A percentile compares a stretch with the other conserved stretches of the same genome.
phyloP scores from a whole-genome alignment of 2,888 invertebrate species.

The Plebejus argus region DNA sequence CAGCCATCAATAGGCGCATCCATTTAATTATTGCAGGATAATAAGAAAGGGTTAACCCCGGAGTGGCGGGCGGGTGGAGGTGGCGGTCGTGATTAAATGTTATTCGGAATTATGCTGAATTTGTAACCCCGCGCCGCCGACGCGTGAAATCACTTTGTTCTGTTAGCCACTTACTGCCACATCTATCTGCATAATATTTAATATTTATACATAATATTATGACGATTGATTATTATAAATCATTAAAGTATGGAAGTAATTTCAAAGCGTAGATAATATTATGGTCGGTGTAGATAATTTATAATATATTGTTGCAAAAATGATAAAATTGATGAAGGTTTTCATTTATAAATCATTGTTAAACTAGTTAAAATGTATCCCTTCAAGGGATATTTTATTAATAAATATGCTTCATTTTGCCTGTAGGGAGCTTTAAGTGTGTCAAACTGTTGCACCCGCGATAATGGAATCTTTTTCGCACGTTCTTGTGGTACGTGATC shows the following conservation, averaged over 20 bases:
- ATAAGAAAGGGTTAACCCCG: conserved; percentile 56
- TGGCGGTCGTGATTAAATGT: conserved; percentile 65
- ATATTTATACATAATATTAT: no score
- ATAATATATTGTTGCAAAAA: no score
- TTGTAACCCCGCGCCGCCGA: conserved; percentile 60
- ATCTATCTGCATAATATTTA: background rate
- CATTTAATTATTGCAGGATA: conserved; percentile 66
- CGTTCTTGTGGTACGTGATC: no score
- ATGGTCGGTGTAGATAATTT: no score
- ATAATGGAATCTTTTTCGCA: no score
- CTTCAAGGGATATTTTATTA: no score
- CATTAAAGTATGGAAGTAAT: background rate
- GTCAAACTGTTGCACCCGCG: no score
- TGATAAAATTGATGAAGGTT: no score
- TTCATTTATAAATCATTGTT: no score
- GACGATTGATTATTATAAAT: background rate
- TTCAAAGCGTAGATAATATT: background rate
- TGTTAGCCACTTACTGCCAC: conserved; percentile 59
- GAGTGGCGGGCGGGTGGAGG: conserved; percentile 55
- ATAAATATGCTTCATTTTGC: no score
- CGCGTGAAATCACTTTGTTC: conserved; percentile 80
- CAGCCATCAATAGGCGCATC: conserved; percentile 58
- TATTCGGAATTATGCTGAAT: conserved; percentile 66
- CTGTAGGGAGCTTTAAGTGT: no score
- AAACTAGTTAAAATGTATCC: no score